A percentile compares a stretch with the other conserved stretches of the same genome.
These are phyloP conservation scores for Cacatua alba DNA, from an alignment of 2,113 vertebrate species.

Conservation along the genomic window DNA sequence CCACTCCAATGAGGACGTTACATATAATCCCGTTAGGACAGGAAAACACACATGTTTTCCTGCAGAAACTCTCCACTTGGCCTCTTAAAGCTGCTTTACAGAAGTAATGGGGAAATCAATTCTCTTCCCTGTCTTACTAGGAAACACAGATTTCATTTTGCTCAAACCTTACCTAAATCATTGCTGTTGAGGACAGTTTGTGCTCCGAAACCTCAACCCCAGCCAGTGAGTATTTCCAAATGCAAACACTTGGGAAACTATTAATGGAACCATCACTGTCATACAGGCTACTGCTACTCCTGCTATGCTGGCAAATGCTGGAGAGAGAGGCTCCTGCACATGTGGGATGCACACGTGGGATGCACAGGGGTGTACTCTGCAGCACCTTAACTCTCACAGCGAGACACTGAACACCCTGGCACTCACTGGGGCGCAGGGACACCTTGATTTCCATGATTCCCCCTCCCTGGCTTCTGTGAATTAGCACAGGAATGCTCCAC, in stretches of 20 bases:
- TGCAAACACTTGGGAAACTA: not conserved
- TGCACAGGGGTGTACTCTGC: fast-evolving
- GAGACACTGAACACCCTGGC: not conserved
- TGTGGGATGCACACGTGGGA: fast-evolving
- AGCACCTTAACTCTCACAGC: not conserved
- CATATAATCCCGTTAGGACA: fast-evolving
- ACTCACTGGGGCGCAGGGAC: not conserved
- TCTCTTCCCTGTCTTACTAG: not conserved
- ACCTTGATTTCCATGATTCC: not conserved
- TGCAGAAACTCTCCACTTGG: not conserved
- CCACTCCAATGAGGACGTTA: not conserved
- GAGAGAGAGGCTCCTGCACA: fast-evolving
- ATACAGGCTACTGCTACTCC: fast-evolving
- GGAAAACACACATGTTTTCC: fast-evolving
- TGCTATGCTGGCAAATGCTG: not conserved
- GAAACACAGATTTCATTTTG: not conserved
- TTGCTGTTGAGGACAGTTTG: fast-evolving
- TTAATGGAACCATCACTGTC: fast-evolving
- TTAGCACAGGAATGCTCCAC: fast-evolving
- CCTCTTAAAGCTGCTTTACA: not conserved
- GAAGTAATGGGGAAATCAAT: not conserved
- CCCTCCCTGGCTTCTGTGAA: not conserved
- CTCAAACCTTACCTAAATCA: not conserved
- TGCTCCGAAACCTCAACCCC: not conserved
- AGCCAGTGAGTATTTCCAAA: not conserved